Conservation (phyloP, 2,888 invertebrate genomes). For the Himalopsyche japonica region DNA sequence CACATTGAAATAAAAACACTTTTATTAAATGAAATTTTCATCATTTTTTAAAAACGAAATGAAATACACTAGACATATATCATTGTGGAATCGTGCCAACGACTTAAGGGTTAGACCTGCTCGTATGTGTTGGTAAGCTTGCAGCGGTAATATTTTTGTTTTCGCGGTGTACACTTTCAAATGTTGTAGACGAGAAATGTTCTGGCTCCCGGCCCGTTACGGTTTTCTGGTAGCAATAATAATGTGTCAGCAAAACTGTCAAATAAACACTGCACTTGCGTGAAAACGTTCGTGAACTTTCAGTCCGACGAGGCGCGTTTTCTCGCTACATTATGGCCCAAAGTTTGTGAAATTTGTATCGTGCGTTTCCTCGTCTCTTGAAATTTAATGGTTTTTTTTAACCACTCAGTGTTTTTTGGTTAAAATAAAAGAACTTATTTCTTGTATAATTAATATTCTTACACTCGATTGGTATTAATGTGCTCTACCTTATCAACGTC, state of each 20-base stretch:
- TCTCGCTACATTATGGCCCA: not conserved
- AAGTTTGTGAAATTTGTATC: not conserved
- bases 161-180: not conserved
- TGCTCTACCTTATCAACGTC: no score
- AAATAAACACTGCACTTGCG: not conserved
- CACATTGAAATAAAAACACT: no score
- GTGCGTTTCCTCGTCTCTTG: not conserved
- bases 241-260: not conserved
- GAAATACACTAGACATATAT: no score
- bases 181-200: not conserved
- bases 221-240: not conserved
- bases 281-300: not conserved
- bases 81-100: not conserved
- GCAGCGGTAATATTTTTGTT: not conserved
- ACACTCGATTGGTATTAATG: no score
- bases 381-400: not conserved
- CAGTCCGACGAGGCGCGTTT: not conserved
- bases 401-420: no score
- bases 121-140: not conserved
- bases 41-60: no score
- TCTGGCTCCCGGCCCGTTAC: not conserved
- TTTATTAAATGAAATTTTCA: no score
- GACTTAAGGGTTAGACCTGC: not conserved
- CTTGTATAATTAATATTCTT: no score
- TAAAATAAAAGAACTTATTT: no score